Base-by-base conservation (phyloP, 1,140 invertebrate genomes). In the Psix sp. region DNA sequence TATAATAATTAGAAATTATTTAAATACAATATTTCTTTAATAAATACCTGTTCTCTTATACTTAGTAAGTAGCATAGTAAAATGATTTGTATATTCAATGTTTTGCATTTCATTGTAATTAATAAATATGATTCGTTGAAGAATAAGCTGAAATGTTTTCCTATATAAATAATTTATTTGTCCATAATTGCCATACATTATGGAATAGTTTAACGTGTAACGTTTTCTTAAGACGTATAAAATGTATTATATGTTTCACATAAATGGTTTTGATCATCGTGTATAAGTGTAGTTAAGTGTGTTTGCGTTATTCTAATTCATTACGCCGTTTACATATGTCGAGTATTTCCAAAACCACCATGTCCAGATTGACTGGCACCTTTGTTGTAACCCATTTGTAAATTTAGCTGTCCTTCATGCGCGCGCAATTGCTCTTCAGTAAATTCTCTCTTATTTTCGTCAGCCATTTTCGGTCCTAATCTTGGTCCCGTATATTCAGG, bases 311-410 rank as follows among this genome's bases (percentile, higher is more conserved):
- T n/a, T n/a, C n/a, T n/a, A n/a, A n/a, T n/a, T 35, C 33, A 13
- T 35, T 13, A 13, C 17, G 65, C 24, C 68, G 45, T 89, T 91
- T 92, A 96, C 95, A 96, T 96, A 82, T 96, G 95, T 80, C 95
- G 91, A n/a, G 94, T 96, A 84, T 99, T 99, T 76, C 97, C 97
- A 82, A 99, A 96, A 49, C 94, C 92, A 54, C 95, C 95, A 49
- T 92, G 92, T 2, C 95, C 95, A 33, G 94, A 89, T 83, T 96
- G 95, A 16, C 92, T 93, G 7, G 94, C 94, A 21, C 94, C 94
- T 84, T 98, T 98, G 88, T 99, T 99, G 89, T 90, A 97, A 15
- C 98, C 98, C 93, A 97, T 97, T 87, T 99, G 98, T 7, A 99
- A 90, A 80, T 95, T 95, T 11, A 99, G 90, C 51, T 98, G 92